Evolutionary conservation across 2,888 invertebrate species (phyloP).

Genomic region (Cerastis rubricosa): DNA sequence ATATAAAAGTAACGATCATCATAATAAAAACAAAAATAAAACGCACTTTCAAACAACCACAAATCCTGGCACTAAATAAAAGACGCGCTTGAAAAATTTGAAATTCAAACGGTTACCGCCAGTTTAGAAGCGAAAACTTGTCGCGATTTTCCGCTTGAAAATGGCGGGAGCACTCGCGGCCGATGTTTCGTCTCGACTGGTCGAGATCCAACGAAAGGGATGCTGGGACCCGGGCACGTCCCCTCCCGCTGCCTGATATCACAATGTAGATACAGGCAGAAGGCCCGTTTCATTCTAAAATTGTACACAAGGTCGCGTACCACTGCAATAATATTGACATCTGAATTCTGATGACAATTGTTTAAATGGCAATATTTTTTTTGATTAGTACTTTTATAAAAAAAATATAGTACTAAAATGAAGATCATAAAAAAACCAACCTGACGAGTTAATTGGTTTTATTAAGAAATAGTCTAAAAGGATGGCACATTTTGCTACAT

Average conservation of each 20-base stretch:
- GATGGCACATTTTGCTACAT: background rate
- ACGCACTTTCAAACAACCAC: constrained; percentile 24
- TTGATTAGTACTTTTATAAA: background rate
- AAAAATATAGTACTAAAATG: background rate
- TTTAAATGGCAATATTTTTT: background rate
- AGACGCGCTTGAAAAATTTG: constrained; percentile 44
- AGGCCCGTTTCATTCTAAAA: background rate
- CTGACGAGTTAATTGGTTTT: background rate
- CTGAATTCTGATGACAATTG: background rate
- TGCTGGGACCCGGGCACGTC: constrained; percentile 63
- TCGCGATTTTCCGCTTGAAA: constrained; percentile 67
- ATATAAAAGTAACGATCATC: background rate
- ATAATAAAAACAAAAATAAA: background rate
- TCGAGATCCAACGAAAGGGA: constrained; percentile 70
- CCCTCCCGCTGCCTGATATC: constrained; percentile 60
- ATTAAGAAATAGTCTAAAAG: background rate
- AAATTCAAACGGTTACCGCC: constrained; percentile 52
- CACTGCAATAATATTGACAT: background rate
- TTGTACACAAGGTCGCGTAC: too few relatives aligned
- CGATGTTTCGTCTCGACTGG: constrained; percentile 73
- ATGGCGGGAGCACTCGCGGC: constrained; percentile 59
- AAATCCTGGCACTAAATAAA: constrained; percentile 50
- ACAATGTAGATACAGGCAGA: constrained; percentile 21
- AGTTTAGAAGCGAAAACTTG: constrained; percentile 71
- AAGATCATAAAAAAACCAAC: background rate